Conservation (phyloP, 2,888 invertebrate genomes). For the Mamestra brassicae region DNA sequence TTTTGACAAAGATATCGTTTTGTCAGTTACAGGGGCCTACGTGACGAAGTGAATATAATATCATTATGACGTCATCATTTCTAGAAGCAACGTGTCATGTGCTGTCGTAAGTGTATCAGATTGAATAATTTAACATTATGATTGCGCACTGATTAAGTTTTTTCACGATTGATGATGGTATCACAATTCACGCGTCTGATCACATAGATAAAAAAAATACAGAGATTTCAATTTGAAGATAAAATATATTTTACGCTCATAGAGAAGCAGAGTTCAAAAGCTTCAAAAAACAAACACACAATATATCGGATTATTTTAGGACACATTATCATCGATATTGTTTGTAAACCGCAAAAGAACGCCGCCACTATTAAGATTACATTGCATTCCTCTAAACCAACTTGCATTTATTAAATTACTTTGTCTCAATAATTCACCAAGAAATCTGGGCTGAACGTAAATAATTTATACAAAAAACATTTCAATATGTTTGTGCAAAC, state of each 20-base stretch:
- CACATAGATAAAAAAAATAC: conserved; percentile 34
- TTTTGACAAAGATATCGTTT: neutral
- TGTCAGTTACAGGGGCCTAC: neutral
- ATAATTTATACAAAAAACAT: conserved; percentile 59
- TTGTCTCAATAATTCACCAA: conserved; percentile 53
- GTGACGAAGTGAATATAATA: conserved; percentile 9
- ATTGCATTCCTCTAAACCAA: conserved; percentile 43
- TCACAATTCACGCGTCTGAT: conserved; percentile 43
- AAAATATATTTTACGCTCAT: conserved; percentile 9
- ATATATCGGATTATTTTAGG: conserved; percentile 33
- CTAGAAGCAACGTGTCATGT: conserved; percentile 25
- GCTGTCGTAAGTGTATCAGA: conserved; percentile 36
- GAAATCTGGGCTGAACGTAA: conserved; percentile 56
- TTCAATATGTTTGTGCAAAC: conserved; percentile 61
- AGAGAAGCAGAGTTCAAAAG: conserved; percentile 20
- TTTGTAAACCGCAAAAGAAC: conserved; percentile 52
- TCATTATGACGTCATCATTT: conserved; percentile 48
- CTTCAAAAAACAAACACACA: conserved; percentile 33
- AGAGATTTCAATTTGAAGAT: conserved; percentile 31
- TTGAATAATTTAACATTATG: conserved; percentile 41
- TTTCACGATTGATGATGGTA: conserved; percentile 44
- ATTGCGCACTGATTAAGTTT: conserved; percentile 36
- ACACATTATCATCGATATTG: conserved; percentile 36
- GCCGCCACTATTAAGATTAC: conserved; percentile 51
- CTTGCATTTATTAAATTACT: conserved; percentile 48